Evolutionary conservation across 2,113 vertebrate species (phyloP), one percentile per base, ranked within the genome.

Genomic region (Myxocyprinus asiaticus): DNA sequence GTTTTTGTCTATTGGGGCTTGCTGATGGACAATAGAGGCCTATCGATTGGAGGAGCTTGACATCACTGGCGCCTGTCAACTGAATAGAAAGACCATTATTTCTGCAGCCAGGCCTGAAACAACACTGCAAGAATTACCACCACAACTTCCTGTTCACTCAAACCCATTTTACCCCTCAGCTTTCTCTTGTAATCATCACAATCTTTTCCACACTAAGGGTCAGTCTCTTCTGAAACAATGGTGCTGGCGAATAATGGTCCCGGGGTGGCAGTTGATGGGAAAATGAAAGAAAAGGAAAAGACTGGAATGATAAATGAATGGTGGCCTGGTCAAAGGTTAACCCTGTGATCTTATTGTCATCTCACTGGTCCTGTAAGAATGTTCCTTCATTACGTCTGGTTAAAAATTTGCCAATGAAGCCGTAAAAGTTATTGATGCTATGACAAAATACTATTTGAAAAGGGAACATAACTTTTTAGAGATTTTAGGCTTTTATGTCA

Each of bases 331-430:
- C 92, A 94, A 84, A 93, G 93, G 93, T 94, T 91, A 90, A 80
- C 77, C 82, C 91, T 94, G 90, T 94, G 93, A 93, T 94, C 93
- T 93, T 91, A 92, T 92, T 94, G 93, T 91, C 78, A 87, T 90
- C 9, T 67, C 82, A 86, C 88, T 84, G 77, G 88, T 88, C 87
- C 88, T 91, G 90, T 88, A 85, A 89, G 89, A 87, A 88, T 90
- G 90, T 92, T 88, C 89, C 89, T 94, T 93, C 91, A 91, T 94
- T 93, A 90, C 88, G 85, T 87, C 66, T 88, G 81, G 89, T 87
- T 88, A 89, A 87, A 86, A 91, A 86, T 94, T 88, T 85, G 88
- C 85, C 89, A 90, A 86, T 85, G 91, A 90, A 81, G 55, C 12
- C 6, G 22, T 65, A 15, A 51, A 89, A 82, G 87, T 89, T 89